Evolutionary conservation across 2,888 invertebrate species (phyloP).

Genomic region (Cylindroiulus punctatus): DNA sequence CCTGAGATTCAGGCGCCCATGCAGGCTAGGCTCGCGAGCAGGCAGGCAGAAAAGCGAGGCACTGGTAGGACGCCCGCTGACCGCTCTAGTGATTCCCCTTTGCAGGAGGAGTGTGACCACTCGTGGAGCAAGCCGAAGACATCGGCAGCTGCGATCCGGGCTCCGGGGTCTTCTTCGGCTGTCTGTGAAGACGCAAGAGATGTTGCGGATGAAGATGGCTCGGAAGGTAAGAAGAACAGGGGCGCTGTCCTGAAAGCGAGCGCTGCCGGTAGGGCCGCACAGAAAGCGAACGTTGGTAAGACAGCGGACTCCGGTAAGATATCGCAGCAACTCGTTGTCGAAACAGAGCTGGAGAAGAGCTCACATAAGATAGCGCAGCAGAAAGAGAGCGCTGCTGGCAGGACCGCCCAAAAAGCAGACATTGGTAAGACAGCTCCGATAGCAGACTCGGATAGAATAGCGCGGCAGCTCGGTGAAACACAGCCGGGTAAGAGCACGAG

Average conservation of each 20-base stretch:
- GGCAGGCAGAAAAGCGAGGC: constrained; percentile 24
- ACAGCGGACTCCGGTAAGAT: too few relatives aligned
- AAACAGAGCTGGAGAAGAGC: too few relatives aligned
- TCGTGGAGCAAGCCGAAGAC: neutral
- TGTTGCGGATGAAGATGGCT: neutral
- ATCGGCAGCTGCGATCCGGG: neutral
- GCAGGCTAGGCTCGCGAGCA: neutral
- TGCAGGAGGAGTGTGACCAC: neutral
- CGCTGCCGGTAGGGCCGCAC: too few relatives aligned
- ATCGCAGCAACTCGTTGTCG: too few relatives aligned
- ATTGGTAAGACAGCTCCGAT: too few relatives aligned
- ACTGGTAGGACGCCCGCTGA: constrained; percentile 8
- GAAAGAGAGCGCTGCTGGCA: neutral
- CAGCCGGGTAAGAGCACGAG: too few relatives aligned
- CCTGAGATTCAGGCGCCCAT: neutral
- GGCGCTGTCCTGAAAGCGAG: neutral
- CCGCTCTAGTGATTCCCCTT: neutral
- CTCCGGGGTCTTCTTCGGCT: neutral
- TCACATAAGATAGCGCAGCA: too few relatives aligned
- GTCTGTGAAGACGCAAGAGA: neutral
- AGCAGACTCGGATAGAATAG: too few relatives aligned
- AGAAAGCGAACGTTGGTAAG: too few relatives aligned
- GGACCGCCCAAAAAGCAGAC: too few relatives aligned
- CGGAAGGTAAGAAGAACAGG: neutral
- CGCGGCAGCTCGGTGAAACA: too few relatives aligned